Evolutionary conservation across 1,140 invertebrate species (phyloP).

Genomic region (Bombus huntii): DNA sequence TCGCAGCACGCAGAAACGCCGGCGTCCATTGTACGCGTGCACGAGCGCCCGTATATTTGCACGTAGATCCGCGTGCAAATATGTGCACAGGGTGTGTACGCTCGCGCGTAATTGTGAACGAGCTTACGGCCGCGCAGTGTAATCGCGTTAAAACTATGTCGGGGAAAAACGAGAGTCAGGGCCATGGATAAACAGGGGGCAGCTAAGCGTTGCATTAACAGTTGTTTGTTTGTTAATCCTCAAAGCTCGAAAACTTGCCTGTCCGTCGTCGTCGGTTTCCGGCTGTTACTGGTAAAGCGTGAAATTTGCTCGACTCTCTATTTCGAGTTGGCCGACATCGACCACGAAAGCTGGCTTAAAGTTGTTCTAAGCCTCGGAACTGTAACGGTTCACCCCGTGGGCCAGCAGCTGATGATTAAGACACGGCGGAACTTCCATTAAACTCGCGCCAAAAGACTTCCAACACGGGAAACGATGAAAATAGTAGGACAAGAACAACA

Average conservation of each 20-base stretch:
- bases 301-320: background rate
- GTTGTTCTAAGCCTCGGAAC: background rate
- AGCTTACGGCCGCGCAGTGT: slow-evolving; percentile 9
- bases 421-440: background rate
- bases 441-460: background rate
- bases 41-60: slow-evolving; percentile 23
- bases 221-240: slow-evolving; percentile 25
- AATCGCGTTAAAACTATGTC: slow-evolving; percentile 39
- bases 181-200: background rate
- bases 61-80: slow-evolving; percentile 32
- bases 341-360: background rate
- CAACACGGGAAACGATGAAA: background rate
- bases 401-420: background rate
- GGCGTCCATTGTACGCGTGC: background rate
- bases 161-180: background rate
- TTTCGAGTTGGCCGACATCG: background rate
- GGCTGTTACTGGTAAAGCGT: background rate
- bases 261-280: background rate
- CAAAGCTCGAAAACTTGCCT: slow-evolving; percentile 25
- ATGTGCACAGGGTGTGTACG: slow-evolving; percentile 19
- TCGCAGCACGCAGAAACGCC: slow-evolving; percentile 20
- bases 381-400: background rate
- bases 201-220: slow-evolving; percentile 14
- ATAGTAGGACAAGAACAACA: background rate
- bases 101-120: slow-evolving; percentile 11